Conservation (phyloP, 2,888 invertebrate species). For the Hirudinaria manillensis region DNA sequence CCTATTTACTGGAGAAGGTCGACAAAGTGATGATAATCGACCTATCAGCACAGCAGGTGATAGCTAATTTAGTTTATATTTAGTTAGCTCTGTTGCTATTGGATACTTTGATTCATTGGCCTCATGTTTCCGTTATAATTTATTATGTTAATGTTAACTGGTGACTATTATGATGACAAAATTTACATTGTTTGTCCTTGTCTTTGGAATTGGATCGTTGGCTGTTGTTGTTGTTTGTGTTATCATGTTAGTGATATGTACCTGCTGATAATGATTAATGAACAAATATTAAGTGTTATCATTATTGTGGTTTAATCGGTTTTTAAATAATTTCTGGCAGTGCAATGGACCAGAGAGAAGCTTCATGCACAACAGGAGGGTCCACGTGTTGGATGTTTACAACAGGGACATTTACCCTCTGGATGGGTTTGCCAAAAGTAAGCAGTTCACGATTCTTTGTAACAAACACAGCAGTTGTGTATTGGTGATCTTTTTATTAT, state of each 20-base stretch:
- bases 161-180: no score
- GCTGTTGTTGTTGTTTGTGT: no score
- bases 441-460: background rate
- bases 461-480: background rate
- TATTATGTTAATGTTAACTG: no score
- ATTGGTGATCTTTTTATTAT: background rate
- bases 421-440: constrained; percentile 67
- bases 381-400: constrained; percentile 83
- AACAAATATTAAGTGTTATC: no score
- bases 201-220: no score
- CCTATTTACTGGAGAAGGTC: constrained; percentile 62
- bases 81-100: background rate
- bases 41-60: constrained; percentile 81
- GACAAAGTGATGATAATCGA: constrained; percentile 72
- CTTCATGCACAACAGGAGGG: constrained; percentile 64
- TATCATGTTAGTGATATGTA: no score
- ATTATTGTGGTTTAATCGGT: background rate
- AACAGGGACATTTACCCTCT: constrained; percentile 75
- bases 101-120: background rate
- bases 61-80: background rate
- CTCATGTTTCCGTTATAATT: no score
- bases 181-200: no score
- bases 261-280: no score
- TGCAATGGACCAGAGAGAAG: constrained; percentile 83
- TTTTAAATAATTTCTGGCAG: no score